Base-by-base conservation (phyloP, 2,113 vertebrate genomes). In the Lontra canadensis region DNA sequence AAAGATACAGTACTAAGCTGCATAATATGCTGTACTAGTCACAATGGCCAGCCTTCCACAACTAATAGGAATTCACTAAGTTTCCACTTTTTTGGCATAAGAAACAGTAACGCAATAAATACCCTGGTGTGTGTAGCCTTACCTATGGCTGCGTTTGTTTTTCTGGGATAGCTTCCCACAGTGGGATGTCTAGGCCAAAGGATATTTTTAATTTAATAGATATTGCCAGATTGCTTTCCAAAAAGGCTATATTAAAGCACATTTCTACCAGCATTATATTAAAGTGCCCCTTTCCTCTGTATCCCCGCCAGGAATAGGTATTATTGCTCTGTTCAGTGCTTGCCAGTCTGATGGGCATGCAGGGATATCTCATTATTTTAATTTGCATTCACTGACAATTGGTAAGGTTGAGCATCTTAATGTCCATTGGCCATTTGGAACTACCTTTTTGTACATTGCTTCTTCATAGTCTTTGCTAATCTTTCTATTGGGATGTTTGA, bases 151-250 rank as follows among this genome's bases (percentile, higher is more conserved):
- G 73, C 9, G 11, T 91, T 86, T 79, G 59, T 97, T 95, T 96
- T 86, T 92, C 95, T 92, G 83, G 92, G 92, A 93, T 17, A 76
- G 42, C 15, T 95, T 95, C 67, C 67, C 74, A 87, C 29, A 69
- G 55, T 29, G 26, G 31, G 52, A 57, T 42, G 65, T 63, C 55
- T 79, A 13, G 86, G 67, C 95, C 92, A 92, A 84, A 88, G 42
- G 26, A 69, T 57, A 78, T 82, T 88, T 97, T 95, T 59, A 96
- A 74, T 73, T 93, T 92, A 96, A 94, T 81, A 84, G 87, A 39
- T 80, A 90, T 47, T 71, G 31, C 88, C 90, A 95, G 55, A 76
- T 76, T 80, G 90, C 74, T 84, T 95, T 95, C 83, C 44, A 42
- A 82, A 69, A 39, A 83, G 65, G 55, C 87, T 93, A 34, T 39